Evolutionary conservation across 2,113 vertebrate genomes (phyloP), one percentile per base, ranked within the genome.

Genomic region (Miniopterus natalensis): DNA sequence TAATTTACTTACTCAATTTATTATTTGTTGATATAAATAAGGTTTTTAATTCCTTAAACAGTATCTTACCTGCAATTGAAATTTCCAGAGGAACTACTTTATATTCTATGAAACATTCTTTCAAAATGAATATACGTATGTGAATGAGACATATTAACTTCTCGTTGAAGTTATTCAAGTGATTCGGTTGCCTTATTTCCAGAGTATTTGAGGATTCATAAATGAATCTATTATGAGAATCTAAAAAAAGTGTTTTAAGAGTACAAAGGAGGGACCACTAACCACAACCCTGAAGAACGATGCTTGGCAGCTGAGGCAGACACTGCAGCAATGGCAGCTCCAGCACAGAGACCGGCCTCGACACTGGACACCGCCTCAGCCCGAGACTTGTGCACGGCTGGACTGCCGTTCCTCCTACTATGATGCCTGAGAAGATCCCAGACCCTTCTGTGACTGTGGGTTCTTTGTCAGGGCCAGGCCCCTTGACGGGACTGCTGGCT

Each of bases 381-480:
- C 36, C 40, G 5, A 2, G 2, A 11, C 68, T 71, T 42, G 18
- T 71, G 21, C 20, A 71, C 36, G 2, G 95, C 95, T 74, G 20
- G 11, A 61, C 83, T 93, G 90, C 97, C 36, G 45, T 85, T 98
- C 97, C 93, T 98, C 98, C 98, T 99, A 99, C 99, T 98, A 98
- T 99, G 99, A 99, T 99, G 99, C 99, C 99, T 97, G 99, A 99
- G 98, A 99, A 99, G 99, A 99, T 99, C 97, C 99, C 99, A 23
- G 99, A 99, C 98, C 99, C 99, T 96, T 99, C 99, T 0, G 98
- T 99, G 98, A 99, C 99, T 42, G 99, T 99, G 0, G 99, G 99
- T 51, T 99, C 99, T 8, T 98, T 99, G 98, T 99, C 99, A 92
- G 99, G 99, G 96, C 98, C 99, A 0, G 99, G 99, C 47, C 99